Evolutionary conservation across 2,113 vertebrate genomes (phyloP).

Genomic region (Condylura cristata): DNA sequence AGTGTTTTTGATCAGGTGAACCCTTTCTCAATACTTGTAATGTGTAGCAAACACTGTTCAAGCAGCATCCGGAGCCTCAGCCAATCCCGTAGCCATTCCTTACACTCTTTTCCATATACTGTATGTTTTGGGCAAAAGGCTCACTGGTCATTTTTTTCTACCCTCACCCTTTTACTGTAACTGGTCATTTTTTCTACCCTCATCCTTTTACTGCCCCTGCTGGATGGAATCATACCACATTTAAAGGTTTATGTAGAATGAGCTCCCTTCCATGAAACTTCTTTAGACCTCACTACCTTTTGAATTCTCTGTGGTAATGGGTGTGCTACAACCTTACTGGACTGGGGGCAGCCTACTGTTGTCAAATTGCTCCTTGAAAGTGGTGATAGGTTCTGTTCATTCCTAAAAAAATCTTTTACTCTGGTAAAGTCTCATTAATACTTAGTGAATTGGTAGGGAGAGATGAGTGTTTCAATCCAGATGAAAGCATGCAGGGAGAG

Average conservation of each 20-base stretch:
- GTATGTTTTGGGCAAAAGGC: background rate
- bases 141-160: background rate
- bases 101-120: background rate
- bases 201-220: background rate
- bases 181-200: background rate
- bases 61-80: background rate
- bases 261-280: background rate
- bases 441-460: background rate
- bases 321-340: background rate
- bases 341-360: background rate
- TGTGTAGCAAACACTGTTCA: background rate
- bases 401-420: background rate
- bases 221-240: background rate
- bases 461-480: background rate
- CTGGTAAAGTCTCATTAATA: background rate
- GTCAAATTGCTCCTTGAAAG: background rate
- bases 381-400: background rate
- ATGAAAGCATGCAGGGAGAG: background rate
- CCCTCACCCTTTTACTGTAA: background rate
- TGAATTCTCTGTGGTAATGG: background rate
- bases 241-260: background rate
- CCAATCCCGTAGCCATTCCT: background rate
- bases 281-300: background rate
- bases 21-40: background rate
- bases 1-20: background rate